Conservation (phyloP, 2,888 invertebrate genomes). For the Phytoseiulus persimilis region DNA sequence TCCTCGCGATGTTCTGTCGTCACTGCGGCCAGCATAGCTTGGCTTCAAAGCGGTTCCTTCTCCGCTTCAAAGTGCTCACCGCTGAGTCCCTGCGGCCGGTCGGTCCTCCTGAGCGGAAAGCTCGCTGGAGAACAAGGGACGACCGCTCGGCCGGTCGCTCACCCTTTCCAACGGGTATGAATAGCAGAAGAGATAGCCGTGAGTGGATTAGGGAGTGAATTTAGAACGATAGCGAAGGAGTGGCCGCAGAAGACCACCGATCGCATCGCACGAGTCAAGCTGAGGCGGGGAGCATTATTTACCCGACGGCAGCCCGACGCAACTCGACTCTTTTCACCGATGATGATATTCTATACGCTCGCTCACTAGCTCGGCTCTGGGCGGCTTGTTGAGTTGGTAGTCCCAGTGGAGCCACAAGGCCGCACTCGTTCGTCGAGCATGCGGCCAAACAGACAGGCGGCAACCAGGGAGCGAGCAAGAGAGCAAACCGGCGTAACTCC, state of each 20-base stretch:
- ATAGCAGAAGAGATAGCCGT: not conserved
- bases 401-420: not conserved
- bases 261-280: not conserved
- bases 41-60: not conserved
- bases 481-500: not conserved
- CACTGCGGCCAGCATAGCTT: not conserved
- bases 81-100: not conserved
- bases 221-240: not conserved
- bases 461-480: not conserved
- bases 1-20: not conserved
- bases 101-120: not conserved
- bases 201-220: not conserved
- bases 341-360: not conserved
- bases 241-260: not conserved
- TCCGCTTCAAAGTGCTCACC: not conserved
- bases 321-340: not conserved
- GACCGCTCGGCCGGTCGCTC: not conserved
- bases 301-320: not conserved
- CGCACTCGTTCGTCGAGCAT: not conserved
- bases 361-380: not conserved
- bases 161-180: not conserved
- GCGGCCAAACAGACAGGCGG: not conserved
- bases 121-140: not conserved
- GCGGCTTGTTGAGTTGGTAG: not conserved
- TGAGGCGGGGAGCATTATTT: not conserved